Evolutionary conservation across 1,140 invertebrate species (phyloP).

Genomic region (Drosophila simulans): DNA sequence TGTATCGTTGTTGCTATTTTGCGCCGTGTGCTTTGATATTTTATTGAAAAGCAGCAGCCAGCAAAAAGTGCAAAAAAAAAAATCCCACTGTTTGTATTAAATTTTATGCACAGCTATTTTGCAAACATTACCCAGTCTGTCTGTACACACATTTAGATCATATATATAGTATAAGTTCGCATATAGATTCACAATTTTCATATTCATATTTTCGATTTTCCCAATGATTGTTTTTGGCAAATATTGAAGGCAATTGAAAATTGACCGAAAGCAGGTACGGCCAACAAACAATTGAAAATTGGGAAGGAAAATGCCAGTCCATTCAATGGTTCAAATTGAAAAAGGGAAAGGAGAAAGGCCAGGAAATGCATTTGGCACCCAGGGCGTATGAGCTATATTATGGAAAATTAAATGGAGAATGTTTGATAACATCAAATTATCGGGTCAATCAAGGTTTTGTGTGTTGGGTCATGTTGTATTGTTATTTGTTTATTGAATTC

Average conservation of each 20-base stretch:
- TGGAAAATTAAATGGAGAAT: constrained; percentile 27
- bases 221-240: constrained; percentile 51
- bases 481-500: constrained; percentile 1
- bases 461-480: background rate
- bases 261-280: constrained; percentile 43
- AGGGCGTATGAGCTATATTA: constrained; percentile 36
- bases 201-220: constrained; percentile 54
- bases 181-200: constrained; percentile 43
- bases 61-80: background rate
- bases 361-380: constrained; percentile 15
- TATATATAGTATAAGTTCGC: constrained; percentile 14
- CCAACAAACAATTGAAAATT: constrained; percentile 28
- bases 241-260: constrained; percentile 54
- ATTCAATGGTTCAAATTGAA: constrained; percentile 7
- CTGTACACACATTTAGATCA: constrained; percentile 7
- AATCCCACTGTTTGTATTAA: constrained; percentile 36
- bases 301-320: background rate
- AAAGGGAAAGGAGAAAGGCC: background rate
- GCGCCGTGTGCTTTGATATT: constrained; percentile 46
- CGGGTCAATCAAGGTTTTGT: constrained; percentile 11
- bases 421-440: constrained; percentile 32
- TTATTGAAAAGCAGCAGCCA: constrained; percentile 32
- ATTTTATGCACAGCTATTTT: constrained; percentile 45
- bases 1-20: constrained; percentile 31
- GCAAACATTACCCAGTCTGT: constrained; percentile 39